A percentile compares a stretch with the other conserved stretches of the same genome.
Conservation (phyloP, 2,888 invertebrate genomes). For the Tupiocoris notatus region DNA sequence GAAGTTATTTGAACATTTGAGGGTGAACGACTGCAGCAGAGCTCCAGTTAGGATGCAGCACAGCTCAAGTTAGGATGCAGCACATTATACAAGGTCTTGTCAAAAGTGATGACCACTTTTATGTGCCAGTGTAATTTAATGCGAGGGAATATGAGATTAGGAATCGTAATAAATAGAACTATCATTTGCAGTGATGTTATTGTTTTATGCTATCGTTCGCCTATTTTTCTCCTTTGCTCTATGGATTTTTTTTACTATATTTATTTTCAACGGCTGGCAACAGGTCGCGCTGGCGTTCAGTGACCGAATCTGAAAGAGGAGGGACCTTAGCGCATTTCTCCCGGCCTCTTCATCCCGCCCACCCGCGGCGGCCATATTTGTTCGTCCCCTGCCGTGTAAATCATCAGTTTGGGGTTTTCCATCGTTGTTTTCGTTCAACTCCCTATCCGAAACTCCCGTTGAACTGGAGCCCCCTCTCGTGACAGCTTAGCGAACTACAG, state of each 20-base stretch:
- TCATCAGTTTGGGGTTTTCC: slow-evolving; percentile 41
- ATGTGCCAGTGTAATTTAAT: not conserved
- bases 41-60: no score
- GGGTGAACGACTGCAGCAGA: no score
- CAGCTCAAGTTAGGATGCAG: no score
- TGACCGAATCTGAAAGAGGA: slow-evolving; percentile 15
- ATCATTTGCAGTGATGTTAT: no score
- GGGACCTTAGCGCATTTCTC: slow-evolving; percentile 34
- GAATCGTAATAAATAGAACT: no score
- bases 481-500: not conserved
- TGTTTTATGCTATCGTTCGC: no score
- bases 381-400: slow-evolving; percentile 43
- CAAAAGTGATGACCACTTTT: no score
- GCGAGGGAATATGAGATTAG: not conserved
- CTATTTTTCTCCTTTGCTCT: no score
- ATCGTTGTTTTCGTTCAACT: slow-evolving; percentile 28
- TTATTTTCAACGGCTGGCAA: slow-evolving; percentile 1
- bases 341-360: not conserved
- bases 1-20: no score
- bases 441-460: not conserved
- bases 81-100: no score
- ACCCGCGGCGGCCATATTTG: slow-evolving; percentile 45
- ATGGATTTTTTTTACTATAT: no score
- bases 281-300: slow-evolving; percentile 39
- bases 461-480: not conserved